Percentiles rank a stretch among this genome's conserved stretches.
These are phyloP conservation scores for Dorcus hopei DNA, from an alignment of 2,888 invertebrate species.

Conservation along the genomic window DNA sequence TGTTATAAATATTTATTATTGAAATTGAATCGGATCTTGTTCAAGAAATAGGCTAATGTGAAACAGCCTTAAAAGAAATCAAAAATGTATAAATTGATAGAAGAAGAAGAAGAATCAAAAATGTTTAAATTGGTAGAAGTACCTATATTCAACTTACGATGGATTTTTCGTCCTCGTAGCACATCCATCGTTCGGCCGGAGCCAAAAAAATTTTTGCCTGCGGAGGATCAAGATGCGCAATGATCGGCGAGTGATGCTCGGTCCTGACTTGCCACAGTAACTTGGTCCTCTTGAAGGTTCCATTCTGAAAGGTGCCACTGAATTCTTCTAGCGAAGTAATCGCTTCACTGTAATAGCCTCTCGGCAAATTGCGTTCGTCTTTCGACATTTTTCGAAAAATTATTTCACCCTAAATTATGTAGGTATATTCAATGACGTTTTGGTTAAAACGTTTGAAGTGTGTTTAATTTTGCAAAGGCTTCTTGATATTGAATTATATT, in stretches of 20 bases:
- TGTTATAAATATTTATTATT: too few species aligned
- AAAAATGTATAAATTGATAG: too few species aligned
- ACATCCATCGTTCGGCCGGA: slow-evolving; percentile 64
- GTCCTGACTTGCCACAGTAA: slow-evolving; percentile 57
- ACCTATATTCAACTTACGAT: too few species aligned
- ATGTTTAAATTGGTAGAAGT: too few species aligned
- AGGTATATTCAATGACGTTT: neutral
- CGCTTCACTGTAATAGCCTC: slow-evolving; percentile 63
- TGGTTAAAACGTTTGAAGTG: neutral
- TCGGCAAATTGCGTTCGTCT: neutral
- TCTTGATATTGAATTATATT: neutral
- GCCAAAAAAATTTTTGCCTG: slow-evolving; percentile 52
- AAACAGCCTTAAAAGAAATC: too few species aligned
- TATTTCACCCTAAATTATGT: neutral
- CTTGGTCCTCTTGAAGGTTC: slow-evolving; percentile 49
- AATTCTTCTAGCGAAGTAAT: slow-evolving; percentile 51
- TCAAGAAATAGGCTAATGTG: too few species aligned
- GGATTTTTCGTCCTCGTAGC: slow-evolving; percentile 59
- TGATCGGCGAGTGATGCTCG: slow-evolving; percentile 55
- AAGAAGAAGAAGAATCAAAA: too few species aligned
- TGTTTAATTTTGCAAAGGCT: neutral
- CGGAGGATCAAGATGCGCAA: slow-evolving; percentile 52
- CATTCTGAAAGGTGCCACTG: slow-evolving; percentile 25
- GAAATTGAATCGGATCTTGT: too few species aligned
- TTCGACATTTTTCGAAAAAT: too few species aligned